Evolutionary conservation across 2,797 vertebrate genomes (phyloP), one percentile per base, ranked within the genome.

Genomic region (Bradypus variegatus): DNA sequence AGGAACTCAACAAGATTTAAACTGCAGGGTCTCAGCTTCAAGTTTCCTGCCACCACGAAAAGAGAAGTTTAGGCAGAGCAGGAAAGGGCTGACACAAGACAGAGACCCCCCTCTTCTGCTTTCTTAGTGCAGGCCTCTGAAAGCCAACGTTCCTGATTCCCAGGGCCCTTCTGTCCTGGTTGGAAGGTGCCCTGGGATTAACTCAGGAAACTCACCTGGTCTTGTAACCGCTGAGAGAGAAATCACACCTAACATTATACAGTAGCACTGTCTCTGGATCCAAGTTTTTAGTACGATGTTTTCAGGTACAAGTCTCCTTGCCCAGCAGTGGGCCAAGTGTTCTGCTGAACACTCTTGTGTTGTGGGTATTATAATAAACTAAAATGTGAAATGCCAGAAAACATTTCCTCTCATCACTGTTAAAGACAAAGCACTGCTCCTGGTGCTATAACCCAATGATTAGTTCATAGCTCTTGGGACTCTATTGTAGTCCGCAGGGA

Each of bases 351-450:
- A n/a, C 31, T 79, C 29, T 21, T 58, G 55, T 58, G 50, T 15
- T 55, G 33, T 7, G 14, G 60, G 33, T 83, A 11, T 58, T 78
- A 77, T 19, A 64, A 53, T 75, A 79, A 88, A 77, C 13, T 89
- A 90, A 92, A 94, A 75, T 36, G 21, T 53, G 64, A 91, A 86
- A 76, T 45, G 53, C 69, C 13, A 80, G 65, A 86, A 92, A 88
- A 82, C 21, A 88, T 33, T 88, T 13, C 58, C 25, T 53, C 38
- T 92, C 69, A n/a, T 76, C 62, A 67, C 58, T 77, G 85, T 13
- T 75, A 64, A 94, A 89, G 73, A 85, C 88, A 86, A 91, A 82
- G 23, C 41, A 91, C 12, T 75, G 29, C 1, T n/a, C 11, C 45
- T 81, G 31, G 41, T 72, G 82, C 45, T 73, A 77, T 11, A 65